A percentile compares a stretch with the other conserved stretches of the same genome.
Evolutionary conservation across 2,113 vertebrate genomes (phyloP).

Genomic region (Alligator mississippiensis): DNA sequence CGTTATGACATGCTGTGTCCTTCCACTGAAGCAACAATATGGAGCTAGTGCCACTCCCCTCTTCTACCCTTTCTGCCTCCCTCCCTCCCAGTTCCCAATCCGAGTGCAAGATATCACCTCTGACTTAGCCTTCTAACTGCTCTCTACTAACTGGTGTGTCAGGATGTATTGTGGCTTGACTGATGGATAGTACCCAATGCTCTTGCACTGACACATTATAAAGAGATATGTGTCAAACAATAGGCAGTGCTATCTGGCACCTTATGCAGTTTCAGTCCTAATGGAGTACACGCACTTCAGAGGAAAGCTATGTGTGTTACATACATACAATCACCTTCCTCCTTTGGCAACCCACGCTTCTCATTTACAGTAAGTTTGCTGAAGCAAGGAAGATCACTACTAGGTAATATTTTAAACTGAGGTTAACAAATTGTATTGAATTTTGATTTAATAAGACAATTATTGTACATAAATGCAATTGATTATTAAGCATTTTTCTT

Average conservation of each 20-base stretch:
- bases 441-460: neutral
- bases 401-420: neutral
- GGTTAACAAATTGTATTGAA: neutral
- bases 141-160: neutral
- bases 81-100: neutral
- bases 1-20: conserved; percentile 84
- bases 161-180: neutral
- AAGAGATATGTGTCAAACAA: neutral
- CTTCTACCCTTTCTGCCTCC: neutral
- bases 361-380: neutral
- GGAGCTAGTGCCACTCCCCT: conserved; percentile 58
- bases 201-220: neutral
- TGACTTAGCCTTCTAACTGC: neutral
- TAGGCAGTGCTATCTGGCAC: neutral
- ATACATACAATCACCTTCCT: accelerated
- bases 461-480: neutral
- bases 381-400: neutral
- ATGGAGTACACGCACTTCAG: neutral
- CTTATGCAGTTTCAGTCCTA: neutral
- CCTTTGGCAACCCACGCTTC: neutral
- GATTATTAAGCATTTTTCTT: neutral
- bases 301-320: neutral
- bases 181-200: neutral
- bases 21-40: conserved; percentile 79
- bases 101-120: neutral